A percentile compares a stretch with the other conserved stretches of the same genome.
phyloP scores from a whole-genome alignment of 2,888 invertebrate genomes.

The Prenolepis imparis region DNA sequence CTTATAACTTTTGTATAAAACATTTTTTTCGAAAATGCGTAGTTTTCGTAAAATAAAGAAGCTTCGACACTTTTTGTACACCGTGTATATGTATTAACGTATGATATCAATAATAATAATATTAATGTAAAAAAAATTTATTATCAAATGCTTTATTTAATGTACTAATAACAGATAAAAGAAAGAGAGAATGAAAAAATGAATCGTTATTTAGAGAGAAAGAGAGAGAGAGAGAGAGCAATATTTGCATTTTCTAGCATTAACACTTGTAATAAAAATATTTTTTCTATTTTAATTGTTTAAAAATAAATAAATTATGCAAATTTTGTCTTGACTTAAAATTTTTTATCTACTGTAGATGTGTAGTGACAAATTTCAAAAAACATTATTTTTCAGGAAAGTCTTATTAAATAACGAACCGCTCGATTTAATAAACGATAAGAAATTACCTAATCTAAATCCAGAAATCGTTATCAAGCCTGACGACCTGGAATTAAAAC shows the following conservation, averaged over 20 bases:
- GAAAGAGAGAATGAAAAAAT: not conserved
- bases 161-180: not conserved
- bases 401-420: constrained; percentile 89
- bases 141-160: not conserved
- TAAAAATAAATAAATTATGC: too few species aligned
- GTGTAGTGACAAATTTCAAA: not conserved
- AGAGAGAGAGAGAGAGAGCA: too few species aligned
- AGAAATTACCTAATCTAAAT: constrained; percentile 86
- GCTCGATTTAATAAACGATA: constrained; percentile 88
- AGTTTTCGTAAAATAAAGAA: too few species aligned
- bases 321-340: too few species aligned
- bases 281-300: not conserved
- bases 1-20: too few species aligned
- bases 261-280: not conserved
- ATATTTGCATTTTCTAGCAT: not conserved
- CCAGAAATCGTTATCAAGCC: constrained; percentile 87
- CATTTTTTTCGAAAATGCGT: too few species aligned
- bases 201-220: too few species aligned
- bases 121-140: not conserved
- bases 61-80: too few species aligned
- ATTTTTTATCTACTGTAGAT: not conserved
- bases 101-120: too few species aligned
- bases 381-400: constrained; percentile 85
- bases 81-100: too few species aligned
- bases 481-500: constrained; percentile 88